phyloP scores from a whole-genome alignment of 2,113 vertebrate species.

The Microcebus griseorufus region DNA sequence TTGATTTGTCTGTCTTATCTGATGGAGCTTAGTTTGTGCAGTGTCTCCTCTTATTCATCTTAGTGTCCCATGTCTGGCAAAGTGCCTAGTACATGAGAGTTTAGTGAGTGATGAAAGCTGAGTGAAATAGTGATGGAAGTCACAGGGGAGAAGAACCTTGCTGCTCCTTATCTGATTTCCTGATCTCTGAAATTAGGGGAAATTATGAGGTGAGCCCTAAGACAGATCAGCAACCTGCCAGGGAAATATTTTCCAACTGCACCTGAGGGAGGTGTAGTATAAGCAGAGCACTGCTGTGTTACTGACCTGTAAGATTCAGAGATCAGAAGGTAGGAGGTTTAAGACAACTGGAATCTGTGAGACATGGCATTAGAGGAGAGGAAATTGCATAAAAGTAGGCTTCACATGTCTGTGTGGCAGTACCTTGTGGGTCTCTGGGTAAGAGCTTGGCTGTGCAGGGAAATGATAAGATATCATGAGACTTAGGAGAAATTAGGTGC shows the following conservation, averaged over 20 bases:
- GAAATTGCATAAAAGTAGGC: not conserved
- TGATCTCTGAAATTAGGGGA: not conserved
- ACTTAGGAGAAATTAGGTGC: not conserved
- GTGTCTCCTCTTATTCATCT: not conserved
- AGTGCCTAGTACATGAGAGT: rapidly evolving
- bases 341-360: not conserved
- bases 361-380: not conserved
- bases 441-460: not conserved
- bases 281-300: no score
- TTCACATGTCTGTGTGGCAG: not conserved
- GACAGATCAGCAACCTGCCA: not conserved
- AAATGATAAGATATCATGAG: not conserved
- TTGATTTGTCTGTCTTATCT: no score
- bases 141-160: not conserved
- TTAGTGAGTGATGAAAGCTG: not conserved
- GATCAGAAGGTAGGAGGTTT: not conserved
- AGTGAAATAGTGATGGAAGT: not conserved
- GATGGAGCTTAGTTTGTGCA: rapidly evolving
- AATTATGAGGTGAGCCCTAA: not conserved
- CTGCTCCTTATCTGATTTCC: not conserved
- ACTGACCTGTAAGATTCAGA: not conserved
- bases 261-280: not conserved
- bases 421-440: not conserved
- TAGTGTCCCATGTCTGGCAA: not conserved
- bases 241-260: not conserved